Percentiles rank a stretch among this genome's conserved stretches.
Evolutionary conservation across 2,113 vertebrate genomes (phyloP).

Genomic region (Hiodon tergisus): DNA sequence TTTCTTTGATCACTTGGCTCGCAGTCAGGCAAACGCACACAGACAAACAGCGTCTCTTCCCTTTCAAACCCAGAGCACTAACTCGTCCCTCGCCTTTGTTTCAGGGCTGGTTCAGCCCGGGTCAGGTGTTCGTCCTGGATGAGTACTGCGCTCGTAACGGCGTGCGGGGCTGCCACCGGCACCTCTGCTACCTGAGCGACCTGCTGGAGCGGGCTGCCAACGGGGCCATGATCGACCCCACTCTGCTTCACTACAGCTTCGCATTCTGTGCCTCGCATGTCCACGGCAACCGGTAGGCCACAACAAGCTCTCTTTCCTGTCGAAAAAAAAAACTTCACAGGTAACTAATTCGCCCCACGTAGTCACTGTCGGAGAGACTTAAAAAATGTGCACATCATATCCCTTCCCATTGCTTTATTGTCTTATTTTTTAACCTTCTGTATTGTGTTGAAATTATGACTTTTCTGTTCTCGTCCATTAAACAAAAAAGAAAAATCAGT

Average conservation of each 20-base stretch:
- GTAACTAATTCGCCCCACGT: neutral
- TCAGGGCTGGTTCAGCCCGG: slow-evolving; percentile 99
- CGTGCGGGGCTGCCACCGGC: slow-evolving; percentile 91
- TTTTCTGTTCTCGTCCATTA: slow-evolving; percentile 9
- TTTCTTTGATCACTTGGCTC: too few relatives aligned
- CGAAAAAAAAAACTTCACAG: neutral
- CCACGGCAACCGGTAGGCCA: slow-evolving; percentile 89
- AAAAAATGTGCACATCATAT: neutral
- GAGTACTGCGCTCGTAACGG: slow-evolving; percentile 97
- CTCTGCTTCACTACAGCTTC: slow-evolving; percentile 97
- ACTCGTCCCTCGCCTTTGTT: slow-evolving; percentile 13
- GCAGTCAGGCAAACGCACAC: too few relatives aligned
- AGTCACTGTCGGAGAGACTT: too few relatives aligned
- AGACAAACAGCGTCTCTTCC: too few relatives aligned
- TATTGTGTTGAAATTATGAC: slow-evolving; percentile 14
- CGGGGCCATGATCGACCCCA: slow-evolving; percentile 97
- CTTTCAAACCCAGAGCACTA: too few relatives aligned
- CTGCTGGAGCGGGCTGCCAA: slow-evolving; percentile 93
- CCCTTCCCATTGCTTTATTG: neutral
- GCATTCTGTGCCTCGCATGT: slow-evolving; percentile 98
- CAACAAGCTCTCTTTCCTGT: neutral
- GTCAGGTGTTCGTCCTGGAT: slow-evolving; percentile 97
- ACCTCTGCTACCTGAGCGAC: slow-evolving; percentile 95
- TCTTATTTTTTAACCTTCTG: neutral
- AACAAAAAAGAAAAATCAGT: neutral